A percentile compares a stretch with the other conserved stretches of the same genome.
Conservation (phyloP, 30 jellyfish, hydroid and myxozoan genomes). For the Aurelia coerulea region DNA sequence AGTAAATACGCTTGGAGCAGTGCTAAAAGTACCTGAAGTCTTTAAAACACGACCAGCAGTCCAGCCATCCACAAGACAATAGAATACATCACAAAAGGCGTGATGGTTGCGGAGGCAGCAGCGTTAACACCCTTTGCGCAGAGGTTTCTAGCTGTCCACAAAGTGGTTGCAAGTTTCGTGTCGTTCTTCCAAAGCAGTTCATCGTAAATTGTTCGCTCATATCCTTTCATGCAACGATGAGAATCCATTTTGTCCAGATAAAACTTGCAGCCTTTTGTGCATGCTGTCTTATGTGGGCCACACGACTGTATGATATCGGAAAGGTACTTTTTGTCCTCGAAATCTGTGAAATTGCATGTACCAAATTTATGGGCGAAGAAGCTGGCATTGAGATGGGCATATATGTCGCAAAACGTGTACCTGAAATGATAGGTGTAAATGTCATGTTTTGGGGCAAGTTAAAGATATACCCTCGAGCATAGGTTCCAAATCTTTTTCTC, state of each 20-base stretch:
- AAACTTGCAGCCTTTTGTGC: conserved; percentile 33
- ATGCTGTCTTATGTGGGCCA: conserved; percentile 18
- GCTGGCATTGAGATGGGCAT: neutral
- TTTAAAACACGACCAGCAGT: too few species aligned
- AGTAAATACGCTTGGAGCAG: too few species aligned
- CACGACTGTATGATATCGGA: conserved; percentile 23
- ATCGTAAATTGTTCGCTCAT: neutral
- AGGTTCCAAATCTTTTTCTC: too few species aligned
- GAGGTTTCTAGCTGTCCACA: conserved; percentile 8
- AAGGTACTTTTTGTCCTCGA: neutral
- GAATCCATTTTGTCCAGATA: conserved; percentile 25
- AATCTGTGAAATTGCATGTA: conserved; percentile 32
- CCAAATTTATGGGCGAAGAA: conserved; percentile 37
- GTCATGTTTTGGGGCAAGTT: too few species aligned
- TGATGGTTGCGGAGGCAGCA: neutral
- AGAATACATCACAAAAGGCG: neutral
- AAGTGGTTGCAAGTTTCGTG: neutral
- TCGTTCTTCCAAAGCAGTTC: neutral
- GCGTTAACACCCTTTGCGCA: conserved; percentile 8
- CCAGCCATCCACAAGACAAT: neutral
- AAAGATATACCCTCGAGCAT: too few species aligned
- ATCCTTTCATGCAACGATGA: conserved; percentile 56
- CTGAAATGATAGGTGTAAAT: neutral
- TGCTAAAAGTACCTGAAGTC: too few species aligned
- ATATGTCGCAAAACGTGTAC: conserved; percentile 30